These are phyloP conservation scores for Hemicentrotus pulcherrimus DNA, from an alignment of 35 echinoderm and acorn worm species.

Conservation along the genomic window DNA sequence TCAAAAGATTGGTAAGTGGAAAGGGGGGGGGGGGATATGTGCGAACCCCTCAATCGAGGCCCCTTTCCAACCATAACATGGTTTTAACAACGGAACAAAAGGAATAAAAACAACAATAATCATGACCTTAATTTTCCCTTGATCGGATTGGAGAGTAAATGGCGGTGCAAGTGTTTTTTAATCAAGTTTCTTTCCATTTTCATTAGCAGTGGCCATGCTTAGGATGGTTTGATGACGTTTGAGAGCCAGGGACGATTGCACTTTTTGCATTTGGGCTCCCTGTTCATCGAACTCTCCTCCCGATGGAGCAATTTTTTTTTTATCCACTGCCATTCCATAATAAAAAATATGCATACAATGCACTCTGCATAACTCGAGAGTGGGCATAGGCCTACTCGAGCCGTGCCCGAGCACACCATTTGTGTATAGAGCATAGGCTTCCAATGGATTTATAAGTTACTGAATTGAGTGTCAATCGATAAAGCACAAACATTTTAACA, in stretches of 20 bases:
- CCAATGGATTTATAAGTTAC: too few relatives aligned
- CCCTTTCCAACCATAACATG: too few relatives aligned
- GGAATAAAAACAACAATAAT: neutral
- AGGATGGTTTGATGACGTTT: neutral
- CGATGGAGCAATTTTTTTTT: neutral
- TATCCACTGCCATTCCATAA: neutral
- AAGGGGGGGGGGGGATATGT: too few relatives aligned
- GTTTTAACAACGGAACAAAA: too few relatives aligned
- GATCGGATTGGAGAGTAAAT: neutral
- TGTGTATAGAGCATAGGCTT: too few relatives aligned
- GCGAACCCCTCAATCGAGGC: too few relatives aligned
- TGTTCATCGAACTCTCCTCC: neutral
- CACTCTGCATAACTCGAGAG: neutral
- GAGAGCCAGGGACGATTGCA: neutral
- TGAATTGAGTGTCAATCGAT: too few relatives aligned
- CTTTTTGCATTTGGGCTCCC: neutral
- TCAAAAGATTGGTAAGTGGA: too few relatives aligned
- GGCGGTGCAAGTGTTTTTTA: neutral
- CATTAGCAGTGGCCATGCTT: neutral
- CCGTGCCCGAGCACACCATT: too few relatives aligned
- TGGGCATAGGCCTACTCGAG: neutral
- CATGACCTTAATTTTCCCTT: neutral
- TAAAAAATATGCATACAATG: conserved; percentile 18
- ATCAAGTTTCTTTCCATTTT: neutral
- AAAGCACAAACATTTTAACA: too few relatives aligned